Evolutionary conservation across 2,113 vertebrate genomes (phyloP).

Genomic region (Jaculus jaculus): DNA sequence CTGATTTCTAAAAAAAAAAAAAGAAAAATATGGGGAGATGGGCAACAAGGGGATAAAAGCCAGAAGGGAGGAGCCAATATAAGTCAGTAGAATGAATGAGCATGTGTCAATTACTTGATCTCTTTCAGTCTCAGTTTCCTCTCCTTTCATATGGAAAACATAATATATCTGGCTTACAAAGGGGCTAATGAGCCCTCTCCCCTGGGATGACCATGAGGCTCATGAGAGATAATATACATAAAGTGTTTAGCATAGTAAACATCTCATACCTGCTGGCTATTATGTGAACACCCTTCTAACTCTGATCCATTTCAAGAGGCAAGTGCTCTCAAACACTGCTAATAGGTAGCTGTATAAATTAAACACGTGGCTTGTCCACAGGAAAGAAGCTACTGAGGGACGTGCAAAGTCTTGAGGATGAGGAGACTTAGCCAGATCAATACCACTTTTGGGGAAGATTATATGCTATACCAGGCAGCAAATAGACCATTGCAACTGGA

Average conservation of each 20-base stretch:
- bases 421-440: conserved; percentile 86
- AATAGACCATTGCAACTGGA: conserved; percentile 87
- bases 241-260: neutral
- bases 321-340: neutral
- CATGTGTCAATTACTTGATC: neutral
- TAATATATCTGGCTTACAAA: neutral
- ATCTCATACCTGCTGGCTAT: neutral
- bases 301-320: neutral
- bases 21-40: neutral
- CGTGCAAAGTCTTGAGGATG: conserved; percentile 74
- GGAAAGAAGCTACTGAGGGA: conserved; percentile 69
- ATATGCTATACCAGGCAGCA: conserved; percentile 88
- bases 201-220: neutral
- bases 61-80: no score
- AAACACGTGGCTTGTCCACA: conserved; percentile 53
- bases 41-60: neutral
- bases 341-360: conserved; percentile 6
- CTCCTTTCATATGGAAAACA: neutral
- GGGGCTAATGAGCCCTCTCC: neutral
- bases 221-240: conserved; percentile 1
- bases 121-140: neutral
- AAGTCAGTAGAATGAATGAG: neutral
- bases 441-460: conserved; percentile 86
- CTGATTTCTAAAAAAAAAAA: conserved; percentile 30
- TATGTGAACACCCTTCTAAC: neutral